phyloP scores from a whole-genome alignment of 2,113 vertebrate species.

The Perca fluviatilis region DNA sequence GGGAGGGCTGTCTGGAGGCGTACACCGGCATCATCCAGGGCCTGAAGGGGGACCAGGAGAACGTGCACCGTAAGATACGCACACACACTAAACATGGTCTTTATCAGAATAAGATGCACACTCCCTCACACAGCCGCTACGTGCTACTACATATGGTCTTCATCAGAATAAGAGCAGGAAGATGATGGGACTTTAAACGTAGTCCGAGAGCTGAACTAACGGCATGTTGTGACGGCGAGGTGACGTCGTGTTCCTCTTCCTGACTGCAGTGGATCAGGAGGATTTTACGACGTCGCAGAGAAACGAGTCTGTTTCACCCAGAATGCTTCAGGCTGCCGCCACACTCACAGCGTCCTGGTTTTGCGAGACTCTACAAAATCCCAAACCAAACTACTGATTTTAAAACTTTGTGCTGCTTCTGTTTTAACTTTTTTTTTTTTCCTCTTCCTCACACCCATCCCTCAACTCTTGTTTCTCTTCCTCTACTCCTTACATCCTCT shows the following conservation, averaged over 20 bases:
- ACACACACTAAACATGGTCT: not conserved
- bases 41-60: conserved; percentile 98
- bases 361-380: conserved; percentile 75
- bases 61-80: conserved; percentile 94
- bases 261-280: conserved; percentile 60
- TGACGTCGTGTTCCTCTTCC: conserved; percentile 75
- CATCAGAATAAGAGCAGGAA: no score
- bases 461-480: no score
- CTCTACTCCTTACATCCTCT: no score
- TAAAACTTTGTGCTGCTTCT: not conserved
- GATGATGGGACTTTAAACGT: no score
- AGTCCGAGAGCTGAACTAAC: no score
- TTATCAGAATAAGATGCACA: no score
- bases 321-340: conserved; percentile 45
- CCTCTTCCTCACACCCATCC: not conserved
- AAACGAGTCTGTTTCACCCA: conserved; percentile 75
- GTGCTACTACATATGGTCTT: no score
- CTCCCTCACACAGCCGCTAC: no score
- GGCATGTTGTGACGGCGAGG: no score
- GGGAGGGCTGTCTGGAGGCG: conserved; percentile 97
- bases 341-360: conserved; percentile 52
- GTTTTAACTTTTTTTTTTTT: no score
- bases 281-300: conserved; percentile 78
- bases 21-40: conserved; percentile 99
- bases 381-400: not conserved